Evolutionary conservation across 2,113 vertebrate genomes (phyloP).

Genomic region (Nycticorax nycticorax): DNA sequence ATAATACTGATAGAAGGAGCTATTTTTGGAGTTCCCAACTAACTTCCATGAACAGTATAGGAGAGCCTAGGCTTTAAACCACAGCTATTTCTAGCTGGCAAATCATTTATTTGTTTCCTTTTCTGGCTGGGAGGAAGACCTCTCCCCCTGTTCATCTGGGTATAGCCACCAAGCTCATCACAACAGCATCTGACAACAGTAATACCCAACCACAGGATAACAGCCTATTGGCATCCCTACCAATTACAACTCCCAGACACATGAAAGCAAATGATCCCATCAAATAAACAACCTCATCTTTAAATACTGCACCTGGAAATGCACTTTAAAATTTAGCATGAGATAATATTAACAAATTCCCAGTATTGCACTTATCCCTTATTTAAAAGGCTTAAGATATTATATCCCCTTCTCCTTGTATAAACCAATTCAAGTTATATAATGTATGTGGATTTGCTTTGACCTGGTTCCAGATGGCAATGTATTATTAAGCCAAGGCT

Average conservation of each 20-base stretch:
- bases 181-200: neutral
- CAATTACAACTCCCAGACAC: neutral
- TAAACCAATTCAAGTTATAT: constrained; percentile 58
- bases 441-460: constrained; percentile 61
- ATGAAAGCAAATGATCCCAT: neutral
- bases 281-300: neutral
- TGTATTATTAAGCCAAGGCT: constrained; percentile 42
- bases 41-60: neutral
- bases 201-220: neutral
- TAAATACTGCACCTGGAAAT: neutral
- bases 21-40: neutral
- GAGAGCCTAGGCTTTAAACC: neutral
- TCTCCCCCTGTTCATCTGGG: neutral
- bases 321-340: neutral
- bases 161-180: neutral
- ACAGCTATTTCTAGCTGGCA: neutral
- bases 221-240: neutral
- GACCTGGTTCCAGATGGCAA: constrained; percentile 47
- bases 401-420: constrained; percentile 11
- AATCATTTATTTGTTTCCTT: neutral
- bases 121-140: neutral
- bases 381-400: constrained; percentile 57
- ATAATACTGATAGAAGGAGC: neutral
- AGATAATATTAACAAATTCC: constrained; percentile 15
- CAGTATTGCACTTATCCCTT: constrained; percentile 35